A percentile compares a stretch with the other conserved stretches of the same genome.
These are phyloP conservation scores for Folsomia candida DNA, from an alignment of 2,888 invertebrate genomes.

Conservation along the genomic window DNA sequence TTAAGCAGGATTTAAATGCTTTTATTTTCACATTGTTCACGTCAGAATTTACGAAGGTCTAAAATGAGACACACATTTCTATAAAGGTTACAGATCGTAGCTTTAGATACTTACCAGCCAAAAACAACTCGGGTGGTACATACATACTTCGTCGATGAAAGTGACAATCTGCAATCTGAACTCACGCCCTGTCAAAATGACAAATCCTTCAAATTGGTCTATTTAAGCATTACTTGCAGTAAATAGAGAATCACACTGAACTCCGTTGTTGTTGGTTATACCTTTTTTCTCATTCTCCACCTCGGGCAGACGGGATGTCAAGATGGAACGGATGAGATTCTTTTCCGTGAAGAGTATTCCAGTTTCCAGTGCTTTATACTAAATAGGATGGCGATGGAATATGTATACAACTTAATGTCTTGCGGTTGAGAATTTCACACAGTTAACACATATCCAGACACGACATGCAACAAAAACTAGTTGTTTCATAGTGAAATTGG, in stretches of 20 bases:
- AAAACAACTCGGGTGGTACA: conserved; percentile 13
- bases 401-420: background rate
- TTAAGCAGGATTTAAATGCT: background rate
- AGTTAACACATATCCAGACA: background rate
- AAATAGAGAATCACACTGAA: too few relatives aligned
- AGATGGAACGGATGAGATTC: too few relatives aligned
- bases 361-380: too few relatives aligned
- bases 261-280: too few relatives aligned
- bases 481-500: background rate
- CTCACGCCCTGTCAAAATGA: conserved; percentile 14
- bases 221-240: background rate
- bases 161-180: conserved; percentile 16
- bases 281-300: too few relatives aligned
- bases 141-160: conserved; percentile 4
- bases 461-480: background rate
- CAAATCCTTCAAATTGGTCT: conserved; percentile 15
- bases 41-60: background rate
- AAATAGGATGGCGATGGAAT: too few relatives aligned
- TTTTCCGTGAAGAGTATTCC: too few relatives aligned
- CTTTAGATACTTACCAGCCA: too few relatives aligned
- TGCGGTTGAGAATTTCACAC: background rate
- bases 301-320: too few relatives aligned
- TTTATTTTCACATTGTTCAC: background rate
- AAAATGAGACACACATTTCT: background rate
- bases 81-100: too few relatives aligned